Conservation (phyloP, 2,797 vertebrate genomes). For the Sebastes umbrosus region DNA sequence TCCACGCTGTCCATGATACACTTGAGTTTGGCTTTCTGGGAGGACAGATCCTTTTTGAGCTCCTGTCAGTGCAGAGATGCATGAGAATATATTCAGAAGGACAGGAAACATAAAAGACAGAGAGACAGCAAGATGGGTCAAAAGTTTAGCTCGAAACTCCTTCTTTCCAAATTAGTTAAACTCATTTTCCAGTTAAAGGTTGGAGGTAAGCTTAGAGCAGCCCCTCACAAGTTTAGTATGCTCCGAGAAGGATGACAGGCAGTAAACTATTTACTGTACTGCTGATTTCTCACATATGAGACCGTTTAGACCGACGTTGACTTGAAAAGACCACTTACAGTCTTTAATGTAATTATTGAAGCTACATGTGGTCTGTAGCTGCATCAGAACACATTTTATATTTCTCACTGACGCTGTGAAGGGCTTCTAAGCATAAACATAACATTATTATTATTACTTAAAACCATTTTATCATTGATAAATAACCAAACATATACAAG, state of each 20-base stretch:
- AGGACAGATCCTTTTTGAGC: conserved; percentile 73
- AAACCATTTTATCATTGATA: not conserved
- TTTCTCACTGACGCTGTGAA: not conserved
- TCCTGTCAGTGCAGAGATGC: conserved; percentile 76
- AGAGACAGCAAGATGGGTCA: conserved; percentile 3
- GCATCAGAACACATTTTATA: not conserved
- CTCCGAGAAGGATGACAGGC: not conserved
- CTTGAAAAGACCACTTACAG: not conserved
- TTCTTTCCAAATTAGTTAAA: not conserved
- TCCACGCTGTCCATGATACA: conserved; percentile 78
- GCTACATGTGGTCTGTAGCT: not conserved
- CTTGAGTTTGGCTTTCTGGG: conserved; percentile 80
- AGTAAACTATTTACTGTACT: not conserved
- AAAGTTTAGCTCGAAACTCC: not conserved
- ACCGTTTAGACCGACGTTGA: not conserved
- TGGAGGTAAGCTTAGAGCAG: not conserved
- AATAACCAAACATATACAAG: not conserved
- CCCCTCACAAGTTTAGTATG: not conserved
- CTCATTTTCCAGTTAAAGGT: not conserved
- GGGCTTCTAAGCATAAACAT: not conserved
- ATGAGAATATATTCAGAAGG: not conserved
- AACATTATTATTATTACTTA: not conserved
- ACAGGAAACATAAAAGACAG: not conserved
- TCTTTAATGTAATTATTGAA: not conserved
- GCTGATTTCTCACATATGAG: not conserved